A percentile compares a stretch with the other conserved stretches of the same genome.
Conservation (phyloP, 2,113 vertebrate genomes). For the Hiodon tergisus region DNA sequence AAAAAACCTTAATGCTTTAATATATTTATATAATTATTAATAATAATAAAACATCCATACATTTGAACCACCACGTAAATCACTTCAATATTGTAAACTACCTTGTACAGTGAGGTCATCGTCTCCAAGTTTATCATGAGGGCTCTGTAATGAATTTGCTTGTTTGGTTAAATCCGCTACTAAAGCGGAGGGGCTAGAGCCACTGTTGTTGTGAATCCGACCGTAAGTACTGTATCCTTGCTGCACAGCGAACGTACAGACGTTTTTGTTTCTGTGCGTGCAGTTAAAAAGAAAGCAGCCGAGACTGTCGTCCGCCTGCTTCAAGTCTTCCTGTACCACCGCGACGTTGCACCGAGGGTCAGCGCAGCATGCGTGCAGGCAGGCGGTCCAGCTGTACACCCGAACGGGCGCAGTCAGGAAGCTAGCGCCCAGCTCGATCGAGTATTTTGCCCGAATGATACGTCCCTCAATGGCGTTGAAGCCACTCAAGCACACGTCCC, state of each 20-base stretch:
- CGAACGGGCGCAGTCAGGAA: slow-evolving; percentile 74
- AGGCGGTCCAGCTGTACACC: slow-evolving; percentile 72
- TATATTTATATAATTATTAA: background rate
- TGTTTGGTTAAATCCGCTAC: slow-evolving; percentile 16
- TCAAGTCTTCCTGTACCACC: slow-evolving; percentile 68
- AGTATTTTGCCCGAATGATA: slow-evolving; percentile 87
- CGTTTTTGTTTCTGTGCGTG: slow-evolving; percentile 63
- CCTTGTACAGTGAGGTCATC: slow-evolving; percentile 35
- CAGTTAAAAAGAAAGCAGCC: slow-evolving; percentile 88
- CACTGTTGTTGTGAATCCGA: slow-evolving; percentile 51
- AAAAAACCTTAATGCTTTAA: background rate
- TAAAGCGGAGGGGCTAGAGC: slow-evolving; percentile 3
- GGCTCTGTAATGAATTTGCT: slow-evolving; percentile 19
- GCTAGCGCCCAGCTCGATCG: slow-evolving; percentile 78
- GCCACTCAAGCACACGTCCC: slow-evolving; percentile 53
- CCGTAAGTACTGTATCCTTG: slow-evolving; percentile 77
- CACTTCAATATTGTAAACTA: slow-evolving; percentile 22
- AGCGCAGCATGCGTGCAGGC: slow-evolving; percentile 80
- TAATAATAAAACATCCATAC: background rate
- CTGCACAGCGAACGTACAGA: slow-evolving; percentile 80
- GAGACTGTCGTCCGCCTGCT: slow-evolving; percentile 49
- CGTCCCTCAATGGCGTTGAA: slow-evolving; percentile 58
- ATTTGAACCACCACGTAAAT: background rate
- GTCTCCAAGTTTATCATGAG: slow-evolving; percentile 22
- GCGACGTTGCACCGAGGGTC: slow-evolving; percentile 79